Evolutionary conservation across 2,888 invertebrate species (phyloP).

Genomic region (Caenorhabditis sp.): DNA sequence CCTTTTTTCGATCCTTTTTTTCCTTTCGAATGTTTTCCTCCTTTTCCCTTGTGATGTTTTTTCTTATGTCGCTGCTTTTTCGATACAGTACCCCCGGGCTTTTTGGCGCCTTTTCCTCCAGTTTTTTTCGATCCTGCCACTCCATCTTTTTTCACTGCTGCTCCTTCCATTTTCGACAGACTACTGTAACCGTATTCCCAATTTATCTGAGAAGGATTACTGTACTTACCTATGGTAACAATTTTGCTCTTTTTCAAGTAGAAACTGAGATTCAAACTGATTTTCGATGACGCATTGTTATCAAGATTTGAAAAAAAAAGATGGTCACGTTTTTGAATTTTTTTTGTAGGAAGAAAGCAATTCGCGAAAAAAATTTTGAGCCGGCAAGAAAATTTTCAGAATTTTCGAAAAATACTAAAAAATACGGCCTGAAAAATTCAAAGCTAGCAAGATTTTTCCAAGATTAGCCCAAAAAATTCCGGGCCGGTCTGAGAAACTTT

Average conservation of each 20-base stretch:
- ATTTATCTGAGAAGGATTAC: too few relatives aligned
- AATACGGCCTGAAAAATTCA: too few relatives aligned
- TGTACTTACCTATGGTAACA: neutral
- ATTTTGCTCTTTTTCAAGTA: neutral
- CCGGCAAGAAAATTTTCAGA: too few relatives aligned
- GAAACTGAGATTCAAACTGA: neutral
- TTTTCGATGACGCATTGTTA: neutral
- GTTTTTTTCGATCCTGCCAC: neutral
- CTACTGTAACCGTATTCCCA: neutral
- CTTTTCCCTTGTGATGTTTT: conserved; percentile 5
- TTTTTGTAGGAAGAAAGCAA: too few relatives aligned
- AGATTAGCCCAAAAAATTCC: too few relatives aligned
- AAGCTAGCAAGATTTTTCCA: too few relatives aligned
- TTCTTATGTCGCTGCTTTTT: neutral
- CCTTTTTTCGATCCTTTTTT: too few relatives aligned
- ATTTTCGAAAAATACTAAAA: too few relatives aligned
- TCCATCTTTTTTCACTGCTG: neutral
- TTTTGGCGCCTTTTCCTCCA: neutral
- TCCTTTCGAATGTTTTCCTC: neutral
- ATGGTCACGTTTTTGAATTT: neutral
- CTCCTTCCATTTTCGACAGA: neutral
- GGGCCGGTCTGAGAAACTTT: too few relatives aligned
- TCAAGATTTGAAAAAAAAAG: neutral
- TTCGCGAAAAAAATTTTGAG: too few relatives aligned
- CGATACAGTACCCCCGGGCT: neutral